Evolutionary conservation across 2,113 vertebrate genomes (phyloP).

Genomic region (Cynocephalus volans): DNA sequence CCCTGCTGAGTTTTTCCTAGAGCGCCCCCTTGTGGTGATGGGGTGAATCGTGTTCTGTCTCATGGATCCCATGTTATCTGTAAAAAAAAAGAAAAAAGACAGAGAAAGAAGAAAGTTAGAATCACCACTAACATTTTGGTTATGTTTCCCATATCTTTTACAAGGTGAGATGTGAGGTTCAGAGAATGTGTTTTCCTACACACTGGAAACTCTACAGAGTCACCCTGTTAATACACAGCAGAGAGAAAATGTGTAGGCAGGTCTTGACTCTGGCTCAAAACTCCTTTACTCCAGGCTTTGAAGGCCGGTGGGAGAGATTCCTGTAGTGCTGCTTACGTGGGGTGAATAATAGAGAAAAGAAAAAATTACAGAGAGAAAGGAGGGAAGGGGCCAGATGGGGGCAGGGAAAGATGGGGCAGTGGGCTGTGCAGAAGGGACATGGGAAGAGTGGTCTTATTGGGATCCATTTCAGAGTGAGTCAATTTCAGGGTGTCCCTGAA

Average conservation of each 20-base stretch:
- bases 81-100: neutral
- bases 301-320: neutral
- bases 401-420: fast-evolving
- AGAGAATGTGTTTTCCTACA: neutral
- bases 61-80: fast-evolving
- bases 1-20: neutral
- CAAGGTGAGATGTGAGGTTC: neutral
- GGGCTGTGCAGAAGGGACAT: neutral
- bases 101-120: neutral
- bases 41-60: neutral
- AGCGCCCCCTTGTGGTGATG: neutral
- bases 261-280: neutral
- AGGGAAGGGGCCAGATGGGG: fast-evolving
- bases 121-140: neutral
- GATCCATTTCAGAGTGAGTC: neutral
- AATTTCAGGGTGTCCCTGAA: neutral
- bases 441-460: neutral
- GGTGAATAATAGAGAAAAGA: neutral
- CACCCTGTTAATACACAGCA: neutral
- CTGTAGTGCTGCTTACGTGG: fast-evolving
- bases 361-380: fast-evolving
- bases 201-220: neutral
- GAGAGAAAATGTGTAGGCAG: neutral
- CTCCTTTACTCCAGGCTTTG: too few relatives aligned
- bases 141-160: neutral